A percentile compares a stretch with the other conserved stretches of the same genome.
Conservation (phyloP, 2,113 vertebrate species). For the Elachura formosa region DNA sequence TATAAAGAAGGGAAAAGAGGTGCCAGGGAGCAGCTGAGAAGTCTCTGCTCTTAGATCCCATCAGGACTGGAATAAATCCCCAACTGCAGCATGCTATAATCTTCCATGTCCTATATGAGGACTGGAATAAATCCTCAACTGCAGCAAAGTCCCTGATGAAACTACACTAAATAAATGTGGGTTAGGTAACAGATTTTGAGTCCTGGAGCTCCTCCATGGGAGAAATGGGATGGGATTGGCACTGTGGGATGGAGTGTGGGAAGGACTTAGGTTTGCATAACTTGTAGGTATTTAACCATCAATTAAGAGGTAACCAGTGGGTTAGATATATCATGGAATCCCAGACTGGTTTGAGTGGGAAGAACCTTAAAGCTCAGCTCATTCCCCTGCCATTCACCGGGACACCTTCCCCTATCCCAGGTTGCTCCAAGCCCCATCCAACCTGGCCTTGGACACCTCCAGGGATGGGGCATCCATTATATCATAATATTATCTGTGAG, state of each 20-base stretch:
- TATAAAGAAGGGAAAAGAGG: neutral
- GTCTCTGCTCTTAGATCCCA: neutral
- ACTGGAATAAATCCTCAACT: neutral
- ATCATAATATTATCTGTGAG: neutral
- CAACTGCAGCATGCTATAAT: accelerated
- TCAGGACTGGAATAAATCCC: neutral
- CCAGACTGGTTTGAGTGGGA: neutral
- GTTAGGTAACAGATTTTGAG: neutral
- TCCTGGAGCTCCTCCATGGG: neutral
- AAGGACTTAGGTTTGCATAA: neutral
- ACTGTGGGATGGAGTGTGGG: neutral
- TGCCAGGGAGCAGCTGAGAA: neutral
- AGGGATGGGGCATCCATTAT: neutral
- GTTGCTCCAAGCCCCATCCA: neutral
- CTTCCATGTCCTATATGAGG: too few relatives aligned
- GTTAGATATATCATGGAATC: neutral
- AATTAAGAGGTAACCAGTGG: neutral
- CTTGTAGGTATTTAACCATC: neutral
- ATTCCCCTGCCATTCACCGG: neutral
- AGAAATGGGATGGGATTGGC: neutral
- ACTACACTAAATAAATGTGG: accelerated
- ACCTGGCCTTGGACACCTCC: neutral
- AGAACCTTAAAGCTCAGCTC: neutral
- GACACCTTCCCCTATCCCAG: neutral
- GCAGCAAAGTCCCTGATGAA: neutral